Conservation (phyloP, 1,140 invertebrate species). For the Tetraneura akinire region DNA sequence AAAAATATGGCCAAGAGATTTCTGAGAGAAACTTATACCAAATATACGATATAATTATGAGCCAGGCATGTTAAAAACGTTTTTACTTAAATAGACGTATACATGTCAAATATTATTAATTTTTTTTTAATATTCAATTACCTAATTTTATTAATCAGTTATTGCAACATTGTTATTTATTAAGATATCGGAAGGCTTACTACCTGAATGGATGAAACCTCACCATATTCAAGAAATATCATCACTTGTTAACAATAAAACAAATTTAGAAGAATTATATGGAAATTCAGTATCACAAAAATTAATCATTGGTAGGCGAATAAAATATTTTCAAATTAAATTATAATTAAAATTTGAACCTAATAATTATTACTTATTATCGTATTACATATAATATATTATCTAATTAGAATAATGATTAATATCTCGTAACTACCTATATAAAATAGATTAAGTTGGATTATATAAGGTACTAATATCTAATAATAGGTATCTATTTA, state of each 20-base stretch:
- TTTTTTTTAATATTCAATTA: too few relatives aligned
- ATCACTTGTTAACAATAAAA: neutral
- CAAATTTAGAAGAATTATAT: neutral
- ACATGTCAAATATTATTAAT: too few relatives aligned
- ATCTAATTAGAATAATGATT: too few relatives aligned
- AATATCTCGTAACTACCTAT: too few relatives aligned
- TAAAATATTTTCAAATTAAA: too few relatives aligned
- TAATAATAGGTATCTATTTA: too few relatives aligned
- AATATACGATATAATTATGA: neutral
- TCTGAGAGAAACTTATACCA: neutral
- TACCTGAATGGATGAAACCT: constrained; percentile 21
- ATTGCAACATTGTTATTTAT: neutral
- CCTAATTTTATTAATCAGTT: neutral
- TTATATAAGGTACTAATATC: too few relatives aligned
- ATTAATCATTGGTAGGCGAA: neutral
- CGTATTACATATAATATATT: too few relatives aligned
- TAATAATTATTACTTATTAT: too few relatives aligned
- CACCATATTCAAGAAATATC: neutral
- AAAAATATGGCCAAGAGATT: constrained; percentile 24
- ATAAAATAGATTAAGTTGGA: too few relatives aligned
- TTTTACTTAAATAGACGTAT: too few relatives aligned
- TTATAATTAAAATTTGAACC: too few relatives aligned
- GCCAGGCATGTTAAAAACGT: neutral
- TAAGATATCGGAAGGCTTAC: neutral
- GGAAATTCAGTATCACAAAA: neutral